Base-by-base conservation (phyloP, 2,888 invertebrate species). In the Polymixis flavicincta region DNA sequence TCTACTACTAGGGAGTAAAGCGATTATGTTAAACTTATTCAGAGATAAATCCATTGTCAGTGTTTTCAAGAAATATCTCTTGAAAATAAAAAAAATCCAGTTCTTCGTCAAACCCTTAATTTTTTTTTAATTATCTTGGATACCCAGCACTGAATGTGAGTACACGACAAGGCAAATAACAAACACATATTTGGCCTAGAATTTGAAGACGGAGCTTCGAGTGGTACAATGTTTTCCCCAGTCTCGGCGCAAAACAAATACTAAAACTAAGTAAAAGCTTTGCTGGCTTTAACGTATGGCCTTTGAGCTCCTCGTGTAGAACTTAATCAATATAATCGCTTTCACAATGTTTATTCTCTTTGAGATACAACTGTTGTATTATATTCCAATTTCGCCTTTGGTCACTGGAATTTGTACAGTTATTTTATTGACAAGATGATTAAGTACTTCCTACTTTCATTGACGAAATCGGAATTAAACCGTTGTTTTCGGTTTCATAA, bases 241-340 rank as follows among this genome's bases (percentile, higher is more conserved):
- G 71, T 72, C 78, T 85, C 83, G 66, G 77, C 74, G 54, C 75
- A 83, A 81, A 85, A 84, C 81, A 85, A 85, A 83, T 77, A 85
- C 76, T 84, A 79, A 82, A 83, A 75, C 85, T 74, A 67, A 82
- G 84, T 85, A 85, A 85, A 85, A 84, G 84, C 84, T 82, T 85
- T 74, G 77, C 79, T 70, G 77, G 64, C 74, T 85, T 66, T 55
- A 77, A 82, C 72, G 61, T 78, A 83, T 76, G 72, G 74, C 76
- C 72, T 65, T 71, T 73, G 66, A 72, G 74, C 71, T 73, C 67
- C 74, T 76, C 70, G 71, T 71, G 67, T 76, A 67, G 54, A 81
- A 76, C 79, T 80, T 78, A 80, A 85, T 85, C 75, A 80, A 78
- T 83, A 74, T 85, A 78, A 83, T 73, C 76, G 81, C 81, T 83